Base-by-base conservation (phyloP, 1,140 invertebrate species). In the Arctopsyche grandis region DNA sequence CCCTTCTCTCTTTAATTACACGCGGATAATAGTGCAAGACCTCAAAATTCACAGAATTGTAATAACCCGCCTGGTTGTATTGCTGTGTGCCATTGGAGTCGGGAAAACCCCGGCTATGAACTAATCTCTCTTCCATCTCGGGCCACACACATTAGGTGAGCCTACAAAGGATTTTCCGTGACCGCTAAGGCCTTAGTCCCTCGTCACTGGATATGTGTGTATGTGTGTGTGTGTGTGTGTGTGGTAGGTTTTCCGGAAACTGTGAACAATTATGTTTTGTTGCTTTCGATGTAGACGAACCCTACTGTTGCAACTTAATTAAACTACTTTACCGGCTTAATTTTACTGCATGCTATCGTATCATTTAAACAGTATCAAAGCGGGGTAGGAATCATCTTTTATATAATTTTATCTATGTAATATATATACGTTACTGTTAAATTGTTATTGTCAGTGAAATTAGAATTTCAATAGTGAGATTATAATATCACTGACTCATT, bases 111-210 rank as follows among this genome's bases (percentile, higher is more conserved):
- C 3, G 48, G 1, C 16, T 52, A 4, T 3, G 10, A 52, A 74
- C 71, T 74, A 74, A 74, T 74, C 71, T 74, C 71, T 56, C 46
- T 74, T 56, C 71, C 71, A 74, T 74, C 71, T 74, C 46, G n/a
- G 21, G 71, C 71, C 48, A 56, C 69, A 70, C 26, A 52, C 63
- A 66, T 66, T 29, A 66, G 63, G 63, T 38, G 14, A 29, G 69
- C 22, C 71, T 74, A 74, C 71, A 74, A 74, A 74, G 71, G 71
- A 74, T 74, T 74, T 56, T 22, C 46, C 71, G 71, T 74, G 71
- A 74, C 71, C 71, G 24, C 71, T 74, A 56, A 56, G 22, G 71
- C 48, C 71, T 46, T 46, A 9, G 38, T 56, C 71, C 71, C 71
- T 56, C 71, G 46, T 74, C 71, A 74, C 44, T 12, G 5, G 5